Evolutionary conservation across 2,113 vertebrate species (phyloP).

Genomic region (Laticauda laticaudata): DNA sequence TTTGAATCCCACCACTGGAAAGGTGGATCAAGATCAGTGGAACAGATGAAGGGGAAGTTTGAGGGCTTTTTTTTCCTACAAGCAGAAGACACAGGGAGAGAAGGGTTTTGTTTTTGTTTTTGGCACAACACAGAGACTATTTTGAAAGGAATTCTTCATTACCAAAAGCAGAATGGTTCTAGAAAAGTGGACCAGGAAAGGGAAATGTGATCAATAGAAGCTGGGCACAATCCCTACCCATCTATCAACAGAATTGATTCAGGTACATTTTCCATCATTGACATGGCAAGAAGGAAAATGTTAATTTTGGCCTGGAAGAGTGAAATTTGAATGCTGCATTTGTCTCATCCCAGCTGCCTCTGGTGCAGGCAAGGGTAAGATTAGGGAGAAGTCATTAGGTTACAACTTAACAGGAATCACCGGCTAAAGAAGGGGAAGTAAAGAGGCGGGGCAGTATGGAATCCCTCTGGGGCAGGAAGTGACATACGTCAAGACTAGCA

Average conservation of each 20-base stretch:
- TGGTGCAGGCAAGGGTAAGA: background rate
- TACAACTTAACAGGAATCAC: background rate
- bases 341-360: background rate
- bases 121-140: background rate
- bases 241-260: background rate
- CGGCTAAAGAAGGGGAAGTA: background rate
- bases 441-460: background rate
- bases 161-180: background rate
- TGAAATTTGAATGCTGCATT: background rate
- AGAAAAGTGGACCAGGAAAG: background rate
- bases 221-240: background rate
- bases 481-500: background rate
- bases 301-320: background rate
- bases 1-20: too few species aligned
- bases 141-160: background rate
- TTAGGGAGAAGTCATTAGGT: background rate
- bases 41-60: background rate
- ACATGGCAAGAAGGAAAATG: background rate
- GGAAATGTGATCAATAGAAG: background rate
- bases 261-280: background rate
- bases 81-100: background rate
- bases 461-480: background rate
- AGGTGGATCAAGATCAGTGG: background rate
- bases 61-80: accelerated
- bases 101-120: background rate